phyloP scores from a whole-genome alignment of 2,888 invertebrate genomes.

The Matsumyia berberina region DNA sequence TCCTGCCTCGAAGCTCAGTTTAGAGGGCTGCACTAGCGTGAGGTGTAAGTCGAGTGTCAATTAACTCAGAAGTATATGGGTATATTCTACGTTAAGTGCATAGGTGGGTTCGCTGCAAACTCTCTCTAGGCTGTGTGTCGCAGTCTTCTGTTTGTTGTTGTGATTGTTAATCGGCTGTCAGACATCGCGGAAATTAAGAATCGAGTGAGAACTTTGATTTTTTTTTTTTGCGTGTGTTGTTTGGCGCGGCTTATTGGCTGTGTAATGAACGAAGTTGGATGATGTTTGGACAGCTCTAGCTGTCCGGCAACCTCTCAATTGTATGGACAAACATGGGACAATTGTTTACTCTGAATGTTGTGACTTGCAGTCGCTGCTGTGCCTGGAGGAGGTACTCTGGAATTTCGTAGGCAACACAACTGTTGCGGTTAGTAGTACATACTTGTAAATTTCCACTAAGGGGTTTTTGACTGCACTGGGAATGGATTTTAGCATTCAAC shows the following conservation, averaged over 20 bases:
- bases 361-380: background rate
- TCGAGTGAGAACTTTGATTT: slow-evolving; percentile 59
- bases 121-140: slow-evolving; percentile 19
- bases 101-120: slow-evolving; percentile 29
- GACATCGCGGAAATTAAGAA: slow-evolving; percentile 58
- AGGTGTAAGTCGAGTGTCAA: slow-evolving; percentile 59
- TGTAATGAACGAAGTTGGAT: slow-evolving; percentile 38
- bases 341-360: slow-evolving; percentile 32
- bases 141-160: slow-evolving; percentile 10
- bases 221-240: slow-evolving; percentile 12
- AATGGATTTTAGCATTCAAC: background rate
- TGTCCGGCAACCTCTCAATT: slow-evolving; percentile 43
- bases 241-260: slow-evolving; percentile 24
- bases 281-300: slow-evolving; percentile 54
- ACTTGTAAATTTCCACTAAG: slow-evolving; percentile 5
- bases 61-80: slow-evolving; percentile 40
- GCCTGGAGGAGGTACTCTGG: background rate
- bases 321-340: slow-evolving; percentile 30
- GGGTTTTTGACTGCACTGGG: background rate
- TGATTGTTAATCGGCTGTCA: slow-evolving; percentile 23
- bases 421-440: background rate
- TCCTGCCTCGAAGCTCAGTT: slow-evolving; percentile 67
- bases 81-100: slow-evolving; percentile 51
- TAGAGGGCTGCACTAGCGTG: slow-evolving; percentile 44
- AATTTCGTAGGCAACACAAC: slow-evolving; percentile 2